phyloP scores from a whole-genome alignment of 2,113 vertebrate species.

The Chlamydotis undulata region DNA sequence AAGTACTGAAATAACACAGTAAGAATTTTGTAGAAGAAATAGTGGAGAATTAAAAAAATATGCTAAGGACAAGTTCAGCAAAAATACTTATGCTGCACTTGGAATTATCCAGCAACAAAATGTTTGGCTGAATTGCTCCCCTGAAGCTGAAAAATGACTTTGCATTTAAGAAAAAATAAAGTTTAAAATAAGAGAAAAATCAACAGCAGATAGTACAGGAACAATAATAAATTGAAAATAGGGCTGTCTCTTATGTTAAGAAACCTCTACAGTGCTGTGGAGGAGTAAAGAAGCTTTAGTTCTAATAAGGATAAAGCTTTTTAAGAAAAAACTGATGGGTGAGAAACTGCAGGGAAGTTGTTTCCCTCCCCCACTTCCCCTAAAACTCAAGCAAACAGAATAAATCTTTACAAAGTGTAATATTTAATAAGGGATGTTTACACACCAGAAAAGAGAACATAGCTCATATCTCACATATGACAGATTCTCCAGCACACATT shows the following conservation, averaged over 20 bases:
- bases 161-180: background rate
- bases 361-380: background rate
- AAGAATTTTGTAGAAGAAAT: background rate
- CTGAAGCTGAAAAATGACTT: background rate
- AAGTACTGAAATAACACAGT: background rate
- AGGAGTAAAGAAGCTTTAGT: constrained; percentile 25
- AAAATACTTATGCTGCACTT: background rate
- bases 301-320: constrained; percentile 20
- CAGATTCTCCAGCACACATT: background rate
- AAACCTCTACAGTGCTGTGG: background rate
- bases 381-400: background rate
- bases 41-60: background rate
- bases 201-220: background rate
- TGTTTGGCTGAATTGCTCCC: background rate
- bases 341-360: background rate
- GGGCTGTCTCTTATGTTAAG: background rate
- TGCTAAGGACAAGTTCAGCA: background rate
- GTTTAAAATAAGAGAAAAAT: background rate
- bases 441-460: background rate
- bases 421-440: background rate
- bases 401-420: background rate
- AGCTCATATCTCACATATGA: background rate
- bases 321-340: background rate
- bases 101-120: background rate
- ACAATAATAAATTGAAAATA: constrained; percentile 11